A percentile compares a stretch with the other conserved stretches of the same genome.
Conservation (phyloP, 2,888 invertebrate genomes). For the Steinernema scapterisci region DNA sequence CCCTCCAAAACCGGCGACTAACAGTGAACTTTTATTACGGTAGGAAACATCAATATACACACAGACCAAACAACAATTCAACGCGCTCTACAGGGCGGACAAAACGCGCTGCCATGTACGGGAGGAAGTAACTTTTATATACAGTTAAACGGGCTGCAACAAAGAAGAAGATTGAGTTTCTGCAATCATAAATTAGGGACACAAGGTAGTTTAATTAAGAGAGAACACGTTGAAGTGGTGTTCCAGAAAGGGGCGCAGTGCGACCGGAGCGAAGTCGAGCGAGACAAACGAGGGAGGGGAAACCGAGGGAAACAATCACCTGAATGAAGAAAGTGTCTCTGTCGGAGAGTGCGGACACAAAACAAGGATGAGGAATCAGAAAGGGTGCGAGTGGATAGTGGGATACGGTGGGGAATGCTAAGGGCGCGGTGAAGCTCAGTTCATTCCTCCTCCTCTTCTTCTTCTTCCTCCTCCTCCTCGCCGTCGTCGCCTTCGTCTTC, state of each 20-base stretch:
- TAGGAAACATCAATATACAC: constrained; percentile 27
- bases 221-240: not conserved
- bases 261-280: constrained; percentile 11
- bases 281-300: not conserved
- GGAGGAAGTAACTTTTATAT: constrained; percentile 26
- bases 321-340: not conserved
- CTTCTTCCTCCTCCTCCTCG: constrained; percentile 2
- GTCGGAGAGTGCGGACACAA: not conserved
- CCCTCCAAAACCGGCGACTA: constrained; percentile 21
- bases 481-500: not conserved
- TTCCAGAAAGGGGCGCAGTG: constrained; percentile 18
- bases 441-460: constrained; percentile 24
- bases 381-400: not conserved
- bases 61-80: constrained; percentile 30
- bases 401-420: constrained; percentile 7
- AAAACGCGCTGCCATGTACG: not conserved
- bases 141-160: constrained; percentile 28
- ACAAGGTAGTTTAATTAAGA: constrained; percentile 16
- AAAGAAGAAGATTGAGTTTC: constrained; percentile 14
- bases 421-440: not conserved
- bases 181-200: not conserved
- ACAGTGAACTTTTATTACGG: constrained; percentile 30
- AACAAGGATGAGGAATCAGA: constrained; percentile 7
- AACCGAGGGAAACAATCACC: constrained; percentile 23
- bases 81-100: constrained; percentile 18